phyloP scores from a whole-genome alignment of 2,888 invertebrate genomes.

The Metellina segmentata region DNA sequence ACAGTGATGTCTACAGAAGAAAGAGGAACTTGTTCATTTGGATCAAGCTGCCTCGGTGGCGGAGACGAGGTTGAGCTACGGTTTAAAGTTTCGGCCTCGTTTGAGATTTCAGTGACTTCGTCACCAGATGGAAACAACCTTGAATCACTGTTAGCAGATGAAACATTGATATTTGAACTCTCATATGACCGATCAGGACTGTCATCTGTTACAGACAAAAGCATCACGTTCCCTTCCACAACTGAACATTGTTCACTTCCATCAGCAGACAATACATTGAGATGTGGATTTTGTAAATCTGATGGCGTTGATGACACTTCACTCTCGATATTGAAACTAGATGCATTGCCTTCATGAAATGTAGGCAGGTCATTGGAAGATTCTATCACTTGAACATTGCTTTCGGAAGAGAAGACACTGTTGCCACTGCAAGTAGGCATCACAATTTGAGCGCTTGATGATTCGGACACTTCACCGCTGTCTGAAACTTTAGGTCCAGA shows the following conservation, averaged over 20 bases:
- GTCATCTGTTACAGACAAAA: not conserved
- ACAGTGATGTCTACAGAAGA: constrained; percentile 7
- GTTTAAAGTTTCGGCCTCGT: constrained; percentile 58
- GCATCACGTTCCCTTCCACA: constrained; percentile 41
- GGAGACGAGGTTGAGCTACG: constrained; percentile 20
- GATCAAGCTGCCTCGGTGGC: not conserved
- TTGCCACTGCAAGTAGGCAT: constrained; percentile 7
- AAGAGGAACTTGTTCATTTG: not conserved
- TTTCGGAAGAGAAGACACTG: not conserved
- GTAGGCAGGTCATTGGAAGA: constrained; percentile 23
- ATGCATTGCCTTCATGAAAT: constrained; percentile 9
- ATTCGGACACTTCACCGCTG: constrained; percentile 27
- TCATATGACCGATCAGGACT: constrained; percentile 18
- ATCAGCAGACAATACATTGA: constrained; percentile 11
- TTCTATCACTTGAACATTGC: constrained; percentile 15
- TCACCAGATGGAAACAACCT: not conserved
- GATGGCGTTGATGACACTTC: constrained; percentile 55
- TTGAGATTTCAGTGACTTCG: constrained; percentile 22
- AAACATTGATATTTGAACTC: constrained; percentile 14
- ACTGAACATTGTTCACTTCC: constrained; percentile 43
- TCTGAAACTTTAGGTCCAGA: constrained; percentile 3
- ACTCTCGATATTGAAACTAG: constrained; percentile 2
- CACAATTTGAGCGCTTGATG: constrained; percentile 17
- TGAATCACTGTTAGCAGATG: constrained; percentile 29
- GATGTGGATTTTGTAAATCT: not conserved